Percentiles rank a stretch among this genome's conserved stretches.
phyloP scores from a whole-genome alignment of 2,797 vertebrate genomes.

The Pipistrellus kuhlii region DNA sequence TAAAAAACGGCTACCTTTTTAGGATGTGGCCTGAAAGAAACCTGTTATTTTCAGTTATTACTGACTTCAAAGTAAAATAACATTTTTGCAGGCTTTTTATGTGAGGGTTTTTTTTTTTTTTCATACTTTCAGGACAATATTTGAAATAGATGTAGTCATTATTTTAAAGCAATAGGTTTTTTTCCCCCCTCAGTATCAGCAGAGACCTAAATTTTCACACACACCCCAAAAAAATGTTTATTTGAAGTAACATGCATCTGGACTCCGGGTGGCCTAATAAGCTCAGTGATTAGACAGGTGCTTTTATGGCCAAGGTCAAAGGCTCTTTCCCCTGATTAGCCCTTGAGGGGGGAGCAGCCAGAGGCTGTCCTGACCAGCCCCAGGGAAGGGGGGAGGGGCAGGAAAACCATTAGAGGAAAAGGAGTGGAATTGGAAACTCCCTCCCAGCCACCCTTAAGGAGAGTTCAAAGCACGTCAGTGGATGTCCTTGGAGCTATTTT shows the following conservation, averaged over 20 bases:
- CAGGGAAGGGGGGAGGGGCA: rapidly evolving
- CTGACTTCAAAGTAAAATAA: conserved; percentile 48
- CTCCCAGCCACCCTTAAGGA: neutral
- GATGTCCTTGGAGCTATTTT: conserved; percentile 65
- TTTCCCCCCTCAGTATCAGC: neutral
- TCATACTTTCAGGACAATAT: neutral
- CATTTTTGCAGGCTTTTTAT: conserved; percentile 11
- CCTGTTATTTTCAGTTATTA: conserved; percentile 7
- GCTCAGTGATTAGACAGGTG: conserved; percentile 2
- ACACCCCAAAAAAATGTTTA: neutral
- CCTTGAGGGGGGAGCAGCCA: neutral
- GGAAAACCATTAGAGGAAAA: neutral
- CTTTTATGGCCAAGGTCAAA: conserved; percentile 19
- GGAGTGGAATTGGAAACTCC: conserved; percentile 59
- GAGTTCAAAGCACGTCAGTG: conserved; percentile 50
- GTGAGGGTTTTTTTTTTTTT: neutral
- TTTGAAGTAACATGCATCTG: neutral
- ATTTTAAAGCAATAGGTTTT: neutral
- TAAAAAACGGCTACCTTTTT: neutral
- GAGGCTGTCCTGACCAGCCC: neutral
- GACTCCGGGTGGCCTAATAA: neutral
- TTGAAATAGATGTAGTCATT: neutral
- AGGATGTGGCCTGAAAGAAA: conserved; percentile 15
- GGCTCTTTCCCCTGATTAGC: neutral
- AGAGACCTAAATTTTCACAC: conserved; percentile 6